Conservation (phyloP, 2,888 invertebrate genomes). For the Nymphalis c-album region DNA sequence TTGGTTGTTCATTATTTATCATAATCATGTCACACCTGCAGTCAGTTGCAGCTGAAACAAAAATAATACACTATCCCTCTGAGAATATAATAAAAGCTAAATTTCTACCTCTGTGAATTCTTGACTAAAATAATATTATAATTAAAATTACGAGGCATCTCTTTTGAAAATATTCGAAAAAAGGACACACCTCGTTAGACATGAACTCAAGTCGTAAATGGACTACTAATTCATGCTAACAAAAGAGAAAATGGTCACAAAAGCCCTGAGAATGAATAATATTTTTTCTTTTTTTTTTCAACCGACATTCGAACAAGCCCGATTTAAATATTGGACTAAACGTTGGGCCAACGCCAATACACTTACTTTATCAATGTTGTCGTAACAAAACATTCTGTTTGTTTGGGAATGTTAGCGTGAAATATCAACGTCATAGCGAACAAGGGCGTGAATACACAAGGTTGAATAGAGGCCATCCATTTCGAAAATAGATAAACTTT, state of each 20-base stretch:
- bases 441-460: conserved; percentile 8
- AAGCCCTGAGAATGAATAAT: conserved; percentile 52
- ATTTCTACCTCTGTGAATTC: background rate
- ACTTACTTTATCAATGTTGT: conserved; percentile 31
- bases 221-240: conserved; percentile 49
- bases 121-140: background rate
- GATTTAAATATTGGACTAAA: conserved; percentile 30
- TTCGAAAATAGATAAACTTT: conserved; percentile 8
- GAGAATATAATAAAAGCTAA: no score
- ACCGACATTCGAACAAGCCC: conserved; percentile 42
- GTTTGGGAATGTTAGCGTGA: conserved; percentile 25
- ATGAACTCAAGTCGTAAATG: conserved; percentile 38
- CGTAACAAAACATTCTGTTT: conserved; percentile 25
- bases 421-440: conserved; percentile 25
- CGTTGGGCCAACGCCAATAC: conserved; percentile 29
- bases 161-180: background rate
- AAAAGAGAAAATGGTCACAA: conserved; percentile 58
- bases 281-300: conserved; percentile 62
- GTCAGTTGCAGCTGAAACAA: no score
- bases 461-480: background rate
- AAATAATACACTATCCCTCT: no score
- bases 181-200: conserved; percentile 4
- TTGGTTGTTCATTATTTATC: no score
- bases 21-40: no score
- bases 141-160: background rate